Conservation (phyloP, 2,888 invertebrate species). For the Dasypolia templi region DNA sequence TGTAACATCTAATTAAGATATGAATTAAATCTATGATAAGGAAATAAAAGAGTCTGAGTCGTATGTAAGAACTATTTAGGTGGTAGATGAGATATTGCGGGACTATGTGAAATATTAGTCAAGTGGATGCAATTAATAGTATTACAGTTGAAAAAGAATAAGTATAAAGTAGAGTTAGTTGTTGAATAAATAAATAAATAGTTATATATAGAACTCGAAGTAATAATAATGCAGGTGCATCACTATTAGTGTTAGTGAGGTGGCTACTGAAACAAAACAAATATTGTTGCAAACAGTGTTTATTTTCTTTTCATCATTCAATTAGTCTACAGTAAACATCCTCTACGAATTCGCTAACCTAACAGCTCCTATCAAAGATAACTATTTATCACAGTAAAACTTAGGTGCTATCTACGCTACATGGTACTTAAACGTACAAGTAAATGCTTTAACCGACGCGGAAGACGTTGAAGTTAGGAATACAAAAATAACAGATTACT, state of each 20-base stretch:
- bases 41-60: constrained; percentile 33
- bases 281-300: constrained; percentile 63
- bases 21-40: constrained; percentile 53
- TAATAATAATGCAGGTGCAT: constrained; percentile 8
- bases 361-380: constrained; percentile 67
- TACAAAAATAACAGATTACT: constrained; percentile 84
- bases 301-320: constrained; percentile 66
- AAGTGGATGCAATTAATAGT: background rate
- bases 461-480: constrained; percentile 85
- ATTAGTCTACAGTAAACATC: constrained; percentile 60
- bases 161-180: background rate
- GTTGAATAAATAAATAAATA: constrained; percentile 7
- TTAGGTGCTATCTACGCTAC: constrained; percentile 82
- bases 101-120: background rate
- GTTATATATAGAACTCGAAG: constrained; percentile 2
- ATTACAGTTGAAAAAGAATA: background rate
- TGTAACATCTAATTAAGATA: constrained; percentile 60
- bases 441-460: constrained; percentile 84
- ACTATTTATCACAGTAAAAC: constrained; percentile 82
- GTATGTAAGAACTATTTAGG: constrained; percentile 32
- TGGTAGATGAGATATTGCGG: constrained; percentile 16
- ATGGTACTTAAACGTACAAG: constrained; percentile 71
- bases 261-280: constrained; percentile 68
- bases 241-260: constrained; percentile 16
- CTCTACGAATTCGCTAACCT: constrained; percentile 53